Conservation (phyloP, 2,113 vertebrate species). For the Opisthocomus hoazin region DNA sequence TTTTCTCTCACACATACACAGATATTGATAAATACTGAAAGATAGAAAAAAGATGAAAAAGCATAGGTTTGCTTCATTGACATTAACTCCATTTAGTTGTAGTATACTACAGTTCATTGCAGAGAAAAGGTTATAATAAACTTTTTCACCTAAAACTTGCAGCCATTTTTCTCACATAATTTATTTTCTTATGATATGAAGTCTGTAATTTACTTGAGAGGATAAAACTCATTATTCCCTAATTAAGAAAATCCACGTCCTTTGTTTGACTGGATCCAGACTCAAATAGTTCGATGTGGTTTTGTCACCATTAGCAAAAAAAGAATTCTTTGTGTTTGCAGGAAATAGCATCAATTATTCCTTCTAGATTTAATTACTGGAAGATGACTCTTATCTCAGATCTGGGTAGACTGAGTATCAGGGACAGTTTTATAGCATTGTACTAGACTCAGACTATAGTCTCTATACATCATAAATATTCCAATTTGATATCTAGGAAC, state of each 20-base stretch:
- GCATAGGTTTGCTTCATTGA: neutral
- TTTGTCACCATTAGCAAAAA: neutral
- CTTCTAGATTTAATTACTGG: neutral
- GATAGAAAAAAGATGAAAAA: neutral
- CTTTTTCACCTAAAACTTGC: neutral
- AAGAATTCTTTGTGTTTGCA: neutral
- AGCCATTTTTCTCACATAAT: neutral
- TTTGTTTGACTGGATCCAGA: neutral
- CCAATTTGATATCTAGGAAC: neutral
- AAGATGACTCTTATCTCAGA: neutral
- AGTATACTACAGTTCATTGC: neutral
- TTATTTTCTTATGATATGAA: neutral
- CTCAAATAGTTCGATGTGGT: neutral
- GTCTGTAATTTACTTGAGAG: neutral
- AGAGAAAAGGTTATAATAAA: neutral
- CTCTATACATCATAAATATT: neutral
- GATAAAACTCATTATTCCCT: neutral
- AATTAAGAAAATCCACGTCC: constrained; percentile 4
- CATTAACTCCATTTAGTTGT: neutral
- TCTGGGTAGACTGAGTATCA: neutral
- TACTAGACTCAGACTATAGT: neutral
- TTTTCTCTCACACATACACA: neutral
- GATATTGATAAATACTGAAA: neutral
- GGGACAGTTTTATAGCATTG: neutral
- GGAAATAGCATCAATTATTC: neutral